A percentile compares a stretch with the other conserved stretches of the same genome.
Evolutionary conservation across 2,888 invertebrate genomes (phyloP).

Genomic region (Lampropteryx suffumata): DNA sequence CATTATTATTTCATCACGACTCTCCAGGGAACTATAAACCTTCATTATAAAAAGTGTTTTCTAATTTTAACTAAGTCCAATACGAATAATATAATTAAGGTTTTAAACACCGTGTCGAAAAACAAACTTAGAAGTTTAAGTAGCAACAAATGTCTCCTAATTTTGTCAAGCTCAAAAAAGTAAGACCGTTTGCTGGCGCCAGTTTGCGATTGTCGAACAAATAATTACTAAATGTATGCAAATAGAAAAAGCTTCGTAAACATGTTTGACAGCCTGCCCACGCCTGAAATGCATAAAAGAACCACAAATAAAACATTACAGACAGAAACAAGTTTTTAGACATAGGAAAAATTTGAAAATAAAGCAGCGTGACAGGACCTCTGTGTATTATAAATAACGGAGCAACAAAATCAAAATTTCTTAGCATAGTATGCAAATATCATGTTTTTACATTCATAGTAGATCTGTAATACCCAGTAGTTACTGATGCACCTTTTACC

Average conservation of each 20-base stretch:
- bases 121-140: not conserved
- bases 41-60: too few species aligned
- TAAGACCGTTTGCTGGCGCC: slow-evolving; percentile 51
- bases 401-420: too few species aligned
- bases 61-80: too few species aligned
- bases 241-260: slow-evolving; percentile 69
- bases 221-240: slow-evolving; percentile 58
- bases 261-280: slow-evolving; percentile 70
- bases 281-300: slow-evolving; percentile 51
- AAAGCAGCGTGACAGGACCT: slow-evolving; percentile 3
- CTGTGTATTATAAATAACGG: too few species aligned
- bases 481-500: slow-evolving; percentile 43
- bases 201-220: slow-evolving; percentile 49
- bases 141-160: not conserved
- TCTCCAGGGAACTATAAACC: too few species aligned
- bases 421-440: too few species aligned
- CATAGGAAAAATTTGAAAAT: slow-evolving; percentile 27
- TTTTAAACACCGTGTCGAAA: too few species aligned
- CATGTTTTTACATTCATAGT: not conserved
- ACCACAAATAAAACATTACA: slow-evolving; percentile 50
- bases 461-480: slow-evolving; percentile 27
- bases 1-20: too few species aligned
- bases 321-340: slow-evolving; percentile 19
- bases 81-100: too few species aligned
- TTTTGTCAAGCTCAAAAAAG: slow-evolving; percentile 36